Conservation (phyloP, 2,113 vertebrate species). For the Eubucco bourcierii region DNA sequence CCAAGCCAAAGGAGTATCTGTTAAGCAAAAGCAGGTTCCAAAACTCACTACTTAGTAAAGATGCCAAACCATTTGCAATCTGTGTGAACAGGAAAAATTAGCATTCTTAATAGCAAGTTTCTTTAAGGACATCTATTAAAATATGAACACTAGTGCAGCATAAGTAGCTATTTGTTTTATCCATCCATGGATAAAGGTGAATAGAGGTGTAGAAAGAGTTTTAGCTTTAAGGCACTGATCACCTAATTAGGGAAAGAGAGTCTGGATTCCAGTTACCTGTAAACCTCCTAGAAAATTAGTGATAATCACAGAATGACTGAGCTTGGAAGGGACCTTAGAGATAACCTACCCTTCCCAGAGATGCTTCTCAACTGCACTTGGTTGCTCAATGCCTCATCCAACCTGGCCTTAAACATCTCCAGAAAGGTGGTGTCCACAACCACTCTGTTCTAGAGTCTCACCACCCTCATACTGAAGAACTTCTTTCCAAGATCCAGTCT, state of each 20-base stretch:
- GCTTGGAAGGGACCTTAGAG: too few species aligned
- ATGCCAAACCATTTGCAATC: neutral
- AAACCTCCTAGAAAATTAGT: neutral
- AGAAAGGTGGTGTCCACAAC: too few species aligned
- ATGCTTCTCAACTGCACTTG: too few species aligned
- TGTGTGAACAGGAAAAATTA: neutral
- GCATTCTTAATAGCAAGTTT: neutral
- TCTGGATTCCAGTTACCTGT: neutral
- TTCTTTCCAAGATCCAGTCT: too few species aligned
- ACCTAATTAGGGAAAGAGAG: neutral
- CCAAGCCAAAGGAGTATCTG: neutral
- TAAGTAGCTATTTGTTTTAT: neutral
- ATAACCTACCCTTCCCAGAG: too few species aligned
- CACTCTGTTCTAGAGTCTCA: too few species aligned
- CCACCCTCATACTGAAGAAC: too few species aligned
- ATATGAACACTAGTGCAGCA: neutral
- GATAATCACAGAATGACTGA: neutral
- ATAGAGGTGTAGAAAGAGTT: neutral
- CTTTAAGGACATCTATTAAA: neutral
- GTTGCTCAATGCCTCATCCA: too few species aligned
- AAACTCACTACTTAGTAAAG: neutral
- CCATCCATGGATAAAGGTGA: neutral
- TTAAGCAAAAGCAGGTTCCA: neutral
- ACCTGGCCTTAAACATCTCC: too few species aligned
- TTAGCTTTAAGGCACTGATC: neutral